A percentile compares a stretch with the other conserved stretches of the same genome.
Evolutionary conservation across 1,140 invertebrate species (phyloP).

Genomic region (Adelges cooleyi): DNA sequence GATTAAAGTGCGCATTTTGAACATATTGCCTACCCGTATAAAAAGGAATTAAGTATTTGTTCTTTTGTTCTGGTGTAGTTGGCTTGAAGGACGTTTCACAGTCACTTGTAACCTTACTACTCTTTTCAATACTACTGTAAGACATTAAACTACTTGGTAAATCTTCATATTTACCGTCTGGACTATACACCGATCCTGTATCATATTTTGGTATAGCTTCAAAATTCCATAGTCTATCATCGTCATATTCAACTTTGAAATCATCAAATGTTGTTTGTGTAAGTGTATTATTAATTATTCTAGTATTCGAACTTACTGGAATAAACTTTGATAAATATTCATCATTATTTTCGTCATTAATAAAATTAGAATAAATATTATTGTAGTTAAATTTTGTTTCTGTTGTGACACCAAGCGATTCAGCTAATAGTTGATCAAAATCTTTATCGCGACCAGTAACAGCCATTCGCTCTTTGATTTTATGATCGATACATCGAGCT

Average conservation of each 20-base stretch:
- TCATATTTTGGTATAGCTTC: too few relatives aligned
- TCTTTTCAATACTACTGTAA: not conserved
- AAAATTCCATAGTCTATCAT: too few relatives aligned
- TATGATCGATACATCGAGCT: not conserved
- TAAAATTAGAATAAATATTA: too few relatives aligned
- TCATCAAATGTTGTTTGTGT: not conserved
- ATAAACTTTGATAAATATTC: not conserved
- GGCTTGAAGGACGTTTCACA: too few relatives aligned
- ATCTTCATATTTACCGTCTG: not conserved
- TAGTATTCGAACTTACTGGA: not conserved
- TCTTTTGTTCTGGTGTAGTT: too few relatives aligned
- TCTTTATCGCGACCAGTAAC: too few relatives aligned
- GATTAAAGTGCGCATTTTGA: not conserved
- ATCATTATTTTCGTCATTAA: too few relatives aligned
- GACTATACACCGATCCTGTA: not conserved
- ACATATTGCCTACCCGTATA: not conserved
- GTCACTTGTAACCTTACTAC: not conserved
- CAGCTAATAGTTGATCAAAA: not conserved
- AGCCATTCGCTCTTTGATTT: not conserved
- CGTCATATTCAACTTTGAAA: not conserved
- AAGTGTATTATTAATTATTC: conserved; percentile 2
- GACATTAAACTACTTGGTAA: not conserved
- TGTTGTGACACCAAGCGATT: not conserved
- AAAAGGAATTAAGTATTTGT: too few relatives aligned
- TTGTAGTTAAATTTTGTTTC: not conserved